A percentile compares a stretch with the other conserved stretches of the same genome.
phyloP scores from a whole-genome alignment of 2,888 invertebrate species.

The Synanthedon tipuliformis region DNA sequence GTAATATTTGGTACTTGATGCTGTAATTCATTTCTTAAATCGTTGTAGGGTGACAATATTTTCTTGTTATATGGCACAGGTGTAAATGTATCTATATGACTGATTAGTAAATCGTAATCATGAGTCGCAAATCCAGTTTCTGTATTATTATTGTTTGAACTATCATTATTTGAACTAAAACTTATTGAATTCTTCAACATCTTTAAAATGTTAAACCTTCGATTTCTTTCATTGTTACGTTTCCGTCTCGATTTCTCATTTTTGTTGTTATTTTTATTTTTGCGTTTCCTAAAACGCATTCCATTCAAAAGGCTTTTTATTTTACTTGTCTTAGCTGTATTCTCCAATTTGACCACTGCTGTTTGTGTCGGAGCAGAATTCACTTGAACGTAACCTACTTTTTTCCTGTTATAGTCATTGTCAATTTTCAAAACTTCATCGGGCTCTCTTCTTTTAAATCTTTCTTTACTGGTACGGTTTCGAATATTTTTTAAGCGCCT shows the following conservation, averaged over 20 bases:
- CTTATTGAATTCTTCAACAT: conserved; percentile 22
- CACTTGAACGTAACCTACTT: conserved; percentile 21
- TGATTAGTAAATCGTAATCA: conserved; percentile 20
- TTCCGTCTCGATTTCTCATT: conserved; percentile 11
- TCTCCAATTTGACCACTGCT: conserved; percentile 17
- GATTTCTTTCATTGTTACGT: conserved; percentile 11
- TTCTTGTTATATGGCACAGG: conserved; percentile 16
- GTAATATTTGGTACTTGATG: not conserved
- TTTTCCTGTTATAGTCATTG: conserved; percentile 9
- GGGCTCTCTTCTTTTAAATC: not conserved
- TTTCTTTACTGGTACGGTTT: not conserved
- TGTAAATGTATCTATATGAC: conserved; percentile 16
- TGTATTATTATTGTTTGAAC: conserved; percentile 7
- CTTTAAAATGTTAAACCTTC: conserved; percentile 33
- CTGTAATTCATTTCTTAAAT: not conserved
- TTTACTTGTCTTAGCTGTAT: conserved; percentile 12
- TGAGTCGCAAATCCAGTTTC: conserved; percentile 6
- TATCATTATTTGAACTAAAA: conserved; percentile 11
- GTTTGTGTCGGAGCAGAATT: conserved; percentile 26
- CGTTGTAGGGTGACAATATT: not conserved
- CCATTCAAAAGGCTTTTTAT: conserved; percentile 21
- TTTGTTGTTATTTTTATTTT: conserved; percentile 10
- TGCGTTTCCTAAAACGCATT: conserved; percentile 16
- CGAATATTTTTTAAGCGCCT: not conserved
- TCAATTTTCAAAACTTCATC: not conserved